Evolutionary conservation across 2,113 vertebrate species (phyloP).

Genomic region (Tringa solitaria): DNA sequence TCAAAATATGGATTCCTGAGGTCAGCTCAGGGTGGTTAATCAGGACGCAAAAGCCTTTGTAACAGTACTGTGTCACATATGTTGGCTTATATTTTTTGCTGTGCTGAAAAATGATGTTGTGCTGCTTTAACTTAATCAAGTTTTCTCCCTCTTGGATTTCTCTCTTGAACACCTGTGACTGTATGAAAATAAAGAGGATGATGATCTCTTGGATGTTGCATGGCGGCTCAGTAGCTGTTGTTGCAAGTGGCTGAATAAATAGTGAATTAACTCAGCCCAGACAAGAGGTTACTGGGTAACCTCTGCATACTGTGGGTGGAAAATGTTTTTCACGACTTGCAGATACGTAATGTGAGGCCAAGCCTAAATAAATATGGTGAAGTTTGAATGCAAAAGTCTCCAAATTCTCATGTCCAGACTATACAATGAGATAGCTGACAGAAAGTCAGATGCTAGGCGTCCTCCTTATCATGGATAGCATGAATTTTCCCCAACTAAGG

Average conservation of each 20-base stretch:
- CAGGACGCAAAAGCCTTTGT: background rate
- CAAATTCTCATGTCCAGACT: background rate
- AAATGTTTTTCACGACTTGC: background rate
- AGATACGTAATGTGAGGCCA: background rate
- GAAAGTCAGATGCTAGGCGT: background rate
- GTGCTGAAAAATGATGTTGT: background rate
- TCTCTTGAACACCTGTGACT: background rate
- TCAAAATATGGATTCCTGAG: background rate
- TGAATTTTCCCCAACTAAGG: background rate
- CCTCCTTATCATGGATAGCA: background rate
- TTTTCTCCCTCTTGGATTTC: background rate
- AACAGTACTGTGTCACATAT: background rate
- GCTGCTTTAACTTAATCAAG: background rate
- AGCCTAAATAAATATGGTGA: background rate
- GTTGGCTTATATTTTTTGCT: background rate
- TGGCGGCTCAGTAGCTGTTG: background rate
- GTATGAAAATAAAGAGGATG: background rate
- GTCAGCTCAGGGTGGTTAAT: background rate
- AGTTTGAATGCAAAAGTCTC: background rate
- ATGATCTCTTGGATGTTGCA: background rate
- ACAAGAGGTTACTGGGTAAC: background rate
- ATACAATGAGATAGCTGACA: slow-evolving; percentile 19
- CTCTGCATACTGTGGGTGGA: background rate
- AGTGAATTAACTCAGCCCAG: background rate
- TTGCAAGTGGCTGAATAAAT: background rate